Evolutionary conservation across 2,888 invertebrate genomes (phyloP).

Genomic region (Drosophila neonasuta): DNA sequence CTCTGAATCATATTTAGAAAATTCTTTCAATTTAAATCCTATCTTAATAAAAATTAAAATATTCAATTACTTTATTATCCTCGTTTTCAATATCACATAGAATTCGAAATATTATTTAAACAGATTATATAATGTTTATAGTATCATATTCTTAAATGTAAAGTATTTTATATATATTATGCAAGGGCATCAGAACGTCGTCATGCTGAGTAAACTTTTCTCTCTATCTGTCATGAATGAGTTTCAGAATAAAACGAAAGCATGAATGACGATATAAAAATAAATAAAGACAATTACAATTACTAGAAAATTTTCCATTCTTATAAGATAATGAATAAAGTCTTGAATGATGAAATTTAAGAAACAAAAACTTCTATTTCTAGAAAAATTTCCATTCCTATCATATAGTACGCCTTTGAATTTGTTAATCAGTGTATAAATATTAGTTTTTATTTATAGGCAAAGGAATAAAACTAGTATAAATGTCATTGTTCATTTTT

Average conservation of each 20-base stretch:
- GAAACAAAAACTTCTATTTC: not conserved
- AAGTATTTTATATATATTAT: not conserved
- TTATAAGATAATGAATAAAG: not conserved
- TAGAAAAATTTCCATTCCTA: not conserved
- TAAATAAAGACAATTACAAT: not conserved
- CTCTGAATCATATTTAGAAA: no score
- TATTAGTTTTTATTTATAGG: not conserved
- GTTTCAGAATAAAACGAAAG: not conserved
- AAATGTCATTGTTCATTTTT: not conserved
- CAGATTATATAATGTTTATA: no score
- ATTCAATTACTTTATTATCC: no score
- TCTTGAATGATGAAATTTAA: no score
- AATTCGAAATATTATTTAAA: no score
- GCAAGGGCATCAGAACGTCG: not conserved
- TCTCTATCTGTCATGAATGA: not conserved
- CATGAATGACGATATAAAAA: not conserved
- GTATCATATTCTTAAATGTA: no score
- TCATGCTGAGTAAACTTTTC: not conserved
- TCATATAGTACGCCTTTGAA: not conserved
- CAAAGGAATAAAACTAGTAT: not conserved
- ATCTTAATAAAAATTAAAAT: no score
- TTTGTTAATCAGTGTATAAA: not conserved
- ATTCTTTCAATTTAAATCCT: no score
- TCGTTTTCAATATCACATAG: no score
- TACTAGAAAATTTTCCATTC: not conserved